Percentiles rank a stretch among this genome's conserved stretches.
Conservation (phyloP, 37 sponge, comb jelly and placozoan species). For the Ephydatia muelleri region DNA sequence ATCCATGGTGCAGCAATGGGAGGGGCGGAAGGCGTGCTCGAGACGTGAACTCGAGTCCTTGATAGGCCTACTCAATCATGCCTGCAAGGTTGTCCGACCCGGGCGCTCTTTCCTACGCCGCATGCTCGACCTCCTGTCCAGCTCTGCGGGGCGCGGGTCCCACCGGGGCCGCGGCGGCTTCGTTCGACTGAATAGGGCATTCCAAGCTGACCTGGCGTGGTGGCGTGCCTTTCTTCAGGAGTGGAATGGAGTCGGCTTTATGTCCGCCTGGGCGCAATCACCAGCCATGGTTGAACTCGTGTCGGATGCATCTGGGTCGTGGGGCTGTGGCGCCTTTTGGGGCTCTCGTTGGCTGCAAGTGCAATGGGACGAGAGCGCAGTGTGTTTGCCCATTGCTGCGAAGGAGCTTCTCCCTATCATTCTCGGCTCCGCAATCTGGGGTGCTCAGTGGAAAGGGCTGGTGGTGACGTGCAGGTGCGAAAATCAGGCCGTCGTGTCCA, state of each 20-base stretch:
- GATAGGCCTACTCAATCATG: too few relatives aligned
- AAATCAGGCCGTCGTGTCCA: slow-evolving; percentile 44
- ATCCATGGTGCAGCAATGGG: slow-evolving; percentile 1
- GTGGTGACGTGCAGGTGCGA: slow-evolving; percentile 4
- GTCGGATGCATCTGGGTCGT: slow-evolving; percentile 58
- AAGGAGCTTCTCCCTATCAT: slow-evolving; percentile 59
- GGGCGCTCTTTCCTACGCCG: too few relatives aligned
- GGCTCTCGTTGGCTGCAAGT: slow-evolving; percentile 35
- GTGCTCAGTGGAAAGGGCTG: background rate
- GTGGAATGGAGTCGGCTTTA: slow-evolving; percentile 14
- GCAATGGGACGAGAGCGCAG: background rate
- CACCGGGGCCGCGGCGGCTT: too few relatives aligned
- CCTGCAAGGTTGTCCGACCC: too few relatives aligned
- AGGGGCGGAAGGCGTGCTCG: background rate
- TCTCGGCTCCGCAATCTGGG: slow-evolving; percentile 28
- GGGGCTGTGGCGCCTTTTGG: slow-evolving; percentile 67
- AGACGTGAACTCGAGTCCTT: slow-evolving; percentile 27
- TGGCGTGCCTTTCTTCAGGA: slow-evolving; percentile 9
- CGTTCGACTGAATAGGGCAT: slow-evolving; percentile 20
- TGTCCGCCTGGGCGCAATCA: too few relatives aligned
- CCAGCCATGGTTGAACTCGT: too few relatives aligned
- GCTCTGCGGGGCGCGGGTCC: too few relatives aligned
- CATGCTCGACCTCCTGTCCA: too few relatives aligned
- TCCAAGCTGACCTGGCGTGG: slow-evolving; percentile 26
- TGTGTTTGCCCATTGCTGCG: slow-evolving; percentile 6